Percentiles rank a stretch among this genome's conserved stretches.
Conservation (phyloP, 2,797 vertebrate species). For the Myotis findleyi region DNA sequence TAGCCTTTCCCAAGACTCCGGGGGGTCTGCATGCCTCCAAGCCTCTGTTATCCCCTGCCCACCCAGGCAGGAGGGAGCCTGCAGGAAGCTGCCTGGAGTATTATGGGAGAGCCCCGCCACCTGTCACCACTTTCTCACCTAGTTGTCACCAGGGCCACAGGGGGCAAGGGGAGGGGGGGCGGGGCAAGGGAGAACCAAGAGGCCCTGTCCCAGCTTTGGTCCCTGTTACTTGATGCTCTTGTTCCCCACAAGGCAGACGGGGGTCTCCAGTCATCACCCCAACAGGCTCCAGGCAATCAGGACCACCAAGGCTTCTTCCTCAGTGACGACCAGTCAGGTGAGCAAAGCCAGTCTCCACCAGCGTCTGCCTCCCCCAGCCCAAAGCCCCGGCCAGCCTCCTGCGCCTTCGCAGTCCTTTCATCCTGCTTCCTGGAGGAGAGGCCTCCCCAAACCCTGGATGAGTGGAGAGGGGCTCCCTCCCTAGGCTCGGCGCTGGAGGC, state of each 20-base stretch:
- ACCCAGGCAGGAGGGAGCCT: neutral
- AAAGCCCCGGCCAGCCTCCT: neutral
- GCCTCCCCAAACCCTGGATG: neutral
- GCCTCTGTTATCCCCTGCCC: neutral
- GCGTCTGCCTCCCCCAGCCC: neutral
- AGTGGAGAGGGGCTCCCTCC: neutral
- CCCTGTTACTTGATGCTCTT: constrained; percentile 82
- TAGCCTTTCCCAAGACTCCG: neutral
- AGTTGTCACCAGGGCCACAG: neutral
- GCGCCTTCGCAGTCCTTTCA: neutral
- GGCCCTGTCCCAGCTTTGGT: neutral
- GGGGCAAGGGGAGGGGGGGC: fast-evolving
- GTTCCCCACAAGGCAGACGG: constrained; percentile 95
- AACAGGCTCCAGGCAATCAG: constrained; percentile 90
- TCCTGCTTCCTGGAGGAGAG: neutral
- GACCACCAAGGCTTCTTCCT: constrained; percentile 87
- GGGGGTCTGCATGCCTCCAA: neutral
- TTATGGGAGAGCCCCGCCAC: no score
- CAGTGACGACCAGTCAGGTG: constrained; percentile 92
- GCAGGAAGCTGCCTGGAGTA: neutral
- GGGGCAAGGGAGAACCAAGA: neutral
- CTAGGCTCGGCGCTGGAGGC: no score
- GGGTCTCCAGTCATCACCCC: constrained; percentile 91
- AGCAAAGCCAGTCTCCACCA: constrained; percentile 62
- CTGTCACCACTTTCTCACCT: neutral